phyloP scores from a whole-genome alignment of 2,888 invertebrate species.

The Dynastes grantii region DNA sequence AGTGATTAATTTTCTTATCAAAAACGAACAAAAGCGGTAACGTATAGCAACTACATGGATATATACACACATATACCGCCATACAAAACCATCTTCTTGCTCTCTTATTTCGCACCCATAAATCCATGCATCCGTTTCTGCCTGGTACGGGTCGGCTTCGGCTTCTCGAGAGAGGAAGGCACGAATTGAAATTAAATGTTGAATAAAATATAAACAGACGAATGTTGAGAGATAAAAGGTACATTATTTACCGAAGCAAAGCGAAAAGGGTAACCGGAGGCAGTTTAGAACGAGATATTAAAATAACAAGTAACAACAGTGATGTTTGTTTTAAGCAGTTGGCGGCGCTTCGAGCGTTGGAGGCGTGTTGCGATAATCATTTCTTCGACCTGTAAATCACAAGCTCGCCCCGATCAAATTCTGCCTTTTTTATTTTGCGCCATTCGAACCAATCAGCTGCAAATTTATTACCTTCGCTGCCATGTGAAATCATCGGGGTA shows the following conservation, averaged over 20 bases:
- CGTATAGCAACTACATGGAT: slow-evolving; percentile 1
- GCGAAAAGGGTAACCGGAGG: slow-evolving; percentile 65
- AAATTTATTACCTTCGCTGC: slow-evolving; percentile 46
- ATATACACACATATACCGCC: slow-evolving; percentile 8
- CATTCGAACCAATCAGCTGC: slow-evolving; percentile 47
- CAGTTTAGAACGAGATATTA: slow-evolving; percentile 68
- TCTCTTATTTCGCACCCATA: slow-evolving; percentile 39
- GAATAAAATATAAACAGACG: slow-evolving; percentile 67
- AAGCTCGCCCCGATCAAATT: slow-evolving; percentile 51
- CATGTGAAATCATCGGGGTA: slow-evolving; percentile 42
- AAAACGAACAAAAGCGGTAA: slow-evolving; percentile 37
- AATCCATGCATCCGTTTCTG: slow-evolving; percentile 41
- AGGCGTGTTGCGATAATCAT: slow-evolving; percentile 70
- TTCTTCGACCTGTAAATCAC: slow-evolving; percentile 69
- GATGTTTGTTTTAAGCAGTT: slow-evolving; percentile 70
- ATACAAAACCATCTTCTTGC: slow-evolving; percentile 8
- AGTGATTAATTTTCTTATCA: slow-evolving; percentile 38
- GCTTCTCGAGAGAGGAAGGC: slow-evolving; percentile 21
- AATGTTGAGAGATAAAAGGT: slow-evolving; percentile 67
- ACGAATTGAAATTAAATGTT: slow-evolving; percentile 57
- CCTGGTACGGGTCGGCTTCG: slow-evolving; percentile 13
- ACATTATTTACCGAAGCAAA: slow-evolving; percentile 64
- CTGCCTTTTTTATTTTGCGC: slow-evolving; percentile 49
- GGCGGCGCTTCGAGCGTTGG: slow-evolving; percentile 69
- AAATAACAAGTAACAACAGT: slow-evolving; percentile 70